Base-by-base conservation (phyloP, 1,140 invertebrate genomes). In the Drosophila aff. region DNA sequence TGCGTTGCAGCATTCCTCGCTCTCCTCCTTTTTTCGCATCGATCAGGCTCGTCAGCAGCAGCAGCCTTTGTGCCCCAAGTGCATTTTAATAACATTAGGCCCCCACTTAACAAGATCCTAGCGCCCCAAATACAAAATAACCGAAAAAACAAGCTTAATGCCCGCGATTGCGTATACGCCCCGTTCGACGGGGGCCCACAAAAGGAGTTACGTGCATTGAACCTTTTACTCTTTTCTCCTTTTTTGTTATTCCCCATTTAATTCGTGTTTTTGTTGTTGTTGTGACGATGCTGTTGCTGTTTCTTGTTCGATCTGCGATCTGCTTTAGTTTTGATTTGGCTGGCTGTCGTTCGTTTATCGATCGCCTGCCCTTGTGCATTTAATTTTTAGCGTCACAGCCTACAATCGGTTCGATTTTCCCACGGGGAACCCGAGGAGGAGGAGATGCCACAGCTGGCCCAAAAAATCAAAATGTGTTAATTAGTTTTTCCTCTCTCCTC, bases 61-160 rank as follows among this genome's bases (percentile, higher is more conserved):
- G 44, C 52, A 36, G 28, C 26, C 40, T 57, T 41, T 36, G 21
- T 53, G 58, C 53, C 49, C 46, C 82, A 90, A 90, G 85, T 90
- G 85, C 85, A 90, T 79, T 90, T 90, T 90, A 85, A 90, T 90
- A 84, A 75, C 75, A 90, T 90, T 90, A 90, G 82, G 73, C 71
- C 55, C 62, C 59, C 68, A 78, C 85, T 89, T 89, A 89, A 89
- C 84, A 69, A 89, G 84, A 89, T 89, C 74, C 84, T 90, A 91
- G 78, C 85, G 83, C 83, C 83, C 78, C 78, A 79, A 40, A 81
- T 68, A 65, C 36, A 71, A 23, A 68, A 43, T n/a, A 72, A 36
- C 31, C 69, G n/a, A 52, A 57, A 74, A 55, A 61, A 77, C 55
- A 77, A 86, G 63, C 83, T 89, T 87, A 84, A 89, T 89, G 81